Percentiles rank a stretch among this genome's conserved stretches.
phyloP scores from a whole-genome alignment of 2,888 invertebrate species.

The Empis stercorea region DNA sequence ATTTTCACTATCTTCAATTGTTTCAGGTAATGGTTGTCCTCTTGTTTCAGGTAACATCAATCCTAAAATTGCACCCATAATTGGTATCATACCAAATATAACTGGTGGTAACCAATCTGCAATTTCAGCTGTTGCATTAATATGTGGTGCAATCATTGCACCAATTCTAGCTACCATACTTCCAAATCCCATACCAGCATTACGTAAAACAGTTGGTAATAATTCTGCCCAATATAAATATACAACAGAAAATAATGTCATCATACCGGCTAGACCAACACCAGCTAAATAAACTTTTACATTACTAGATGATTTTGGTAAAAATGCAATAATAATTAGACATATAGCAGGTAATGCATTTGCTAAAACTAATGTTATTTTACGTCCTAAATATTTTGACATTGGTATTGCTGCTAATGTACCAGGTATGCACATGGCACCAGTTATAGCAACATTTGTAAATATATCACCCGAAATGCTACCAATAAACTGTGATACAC shows the following conservation, averaged over 20 bases:
- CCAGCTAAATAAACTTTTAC: no score
- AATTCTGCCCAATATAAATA: constrained; percentile 81
- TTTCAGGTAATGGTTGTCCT: constrained; percentile 53
- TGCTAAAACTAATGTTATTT: constrained; percentile 48
- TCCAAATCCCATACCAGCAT: constrained; percentile 72
- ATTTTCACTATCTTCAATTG: constrained; percentile 40
- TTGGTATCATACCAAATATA: constrained; percentile 56
- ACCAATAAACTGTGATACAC: constrained; percentile 71
- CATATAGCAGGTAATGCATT: constrained; percentile 48
- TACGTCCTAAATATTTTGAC: constrained; percentile 52
- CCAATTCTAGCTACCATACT: constrained; percentile 78
- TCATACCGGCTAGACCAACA: no score
- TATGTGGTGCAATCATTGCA: constrained; percentile 72
- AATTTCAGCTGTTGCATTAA: constrained; percentile 37
- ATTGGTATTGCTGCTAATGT: constrained; percentile 52
- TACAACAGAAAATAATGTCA: no score
- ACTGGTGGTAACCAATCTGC: constrained; percentile 53
- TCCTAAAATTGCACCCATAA: constrained; percentile 54
- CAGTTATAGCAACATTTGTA: constrained; percentile 69
- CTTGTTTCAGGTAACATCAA: constrained; percentile 50
- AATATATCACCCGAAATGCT: constrained; percentile 71
- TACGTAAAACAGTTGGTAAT: constrained; percentile 79
- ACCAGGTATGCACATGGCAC: constrained; percentile 52
- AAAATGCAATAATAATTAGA: constrained; percentile 34
- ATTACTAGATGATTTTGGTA: no score